A percentile compares a stretch with the other conserved stretches of the same genome.
Evolutionary conservation across 1,140 invertebrate species (phyloP).

Genomic region (Nasonia giraulti): DNA sequence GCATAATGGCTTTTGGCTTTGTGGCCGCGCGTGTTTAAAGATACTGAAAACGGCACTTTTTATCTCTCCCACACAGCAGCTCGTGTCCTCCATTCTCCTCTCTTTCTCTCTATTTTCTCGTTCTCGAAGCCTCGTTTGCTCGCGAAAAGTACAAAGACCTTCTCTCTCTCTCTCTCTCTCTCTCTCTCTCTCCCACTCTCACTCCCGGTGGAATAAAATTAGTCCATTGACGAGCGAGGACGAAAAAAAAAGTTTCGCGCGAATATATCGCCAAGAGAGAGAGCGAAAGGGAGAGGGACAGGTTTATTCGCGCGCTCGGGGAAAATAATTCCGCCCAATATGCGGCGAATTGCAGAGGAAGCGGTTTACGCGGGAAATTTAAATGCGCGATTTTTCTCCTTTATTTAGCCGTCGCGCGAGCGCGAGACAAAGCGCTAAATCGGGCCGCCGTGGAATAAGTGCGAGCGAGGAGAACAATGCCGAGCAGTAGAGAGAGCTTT

Average conservation of each 20-base stretch:
- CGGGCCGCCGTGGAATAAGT: background rate
- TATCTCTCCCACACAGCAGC: background rate
- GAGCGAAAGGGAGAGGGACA: too few relatives aligned
- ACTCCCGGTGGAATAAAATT: background rate
- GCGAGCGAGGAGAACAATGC: background rate
- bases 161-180: too few relatives aligned
- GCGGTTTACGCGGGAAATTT: conserved; percentile 17
- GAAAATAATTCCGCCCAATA: background rate
- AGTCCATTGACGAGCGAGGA: background rate
- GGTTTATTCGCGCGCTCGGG: too few relatives aligned
- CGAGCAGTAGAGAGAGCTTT: background rate
- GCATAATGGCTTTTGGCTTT: background rate
- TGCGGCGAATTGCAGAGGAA: conserved; percentile 25
- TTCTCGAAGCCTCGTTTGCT: background rate
- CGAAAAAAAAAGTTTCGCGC: too few relatives aligned
- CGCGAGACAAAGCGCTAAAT: background rate
- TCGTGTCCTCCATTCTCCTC: too few relatives aligned
- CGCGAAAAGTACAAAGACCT: too few relatives aligned
- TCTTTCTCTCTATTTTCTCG: background rate
- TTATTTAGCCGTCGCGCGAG: background rate
- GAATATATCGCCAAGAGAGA: too few relatives aligned
- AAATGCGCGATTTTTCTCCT: conserved; percentile 18
- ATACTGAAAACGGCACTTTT: background rate
- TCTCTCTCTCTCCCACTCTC: too few relatives aligned
- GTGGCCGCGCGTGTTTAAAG: background rate